Percentiles rank a stretch among this genome's conserved stretches.
These are phyloP conservation scores for Naja naja DNA, from an alignment of 2,113 vertebrate species.

Conservation along the genomic window DNA sequence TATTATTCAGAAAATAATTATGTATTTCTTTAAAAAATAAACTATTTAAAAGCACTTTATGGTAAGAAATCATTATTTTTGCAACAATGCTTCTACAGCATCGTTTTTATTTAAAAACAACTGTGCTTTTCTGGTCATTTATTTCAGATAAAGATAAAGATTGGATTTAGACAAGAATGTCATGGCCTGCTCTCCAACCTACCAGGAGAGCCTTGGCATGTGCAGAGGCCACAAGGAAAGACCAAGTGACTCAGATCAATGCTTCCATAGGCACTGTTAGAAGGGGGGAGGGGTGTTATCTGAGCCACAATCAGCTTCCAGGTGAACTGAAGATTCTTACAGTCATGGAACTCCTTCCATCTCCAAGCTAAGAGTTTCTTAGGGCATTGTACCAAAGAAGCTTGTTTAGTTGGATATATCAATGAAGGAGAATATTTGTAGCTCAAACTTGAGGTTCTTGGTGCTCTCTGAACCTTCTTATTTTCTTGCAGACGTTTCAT, in stretches of 20 bases:
- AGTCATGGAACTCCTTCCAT: background rate
- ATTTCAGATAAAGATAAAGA: background rate
- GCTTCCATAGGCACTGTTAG: background rate
- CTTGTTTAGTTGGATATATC: background rate
- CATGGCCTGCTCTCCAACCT: background rate
- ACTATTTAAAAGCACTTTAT: constrained; percentile 35
- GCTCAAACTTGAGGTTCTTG: background rate
- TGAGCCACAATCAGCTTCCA: background rate
- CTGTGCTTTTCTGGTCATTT: background rate
- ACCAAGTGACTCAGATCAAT: background rate
- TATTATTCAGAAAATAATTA: constrained; percentile 60
- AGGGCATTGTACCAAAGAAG: background rate
- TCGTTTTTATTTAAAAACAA: background rate
- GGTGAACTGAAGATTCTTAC: background rate
- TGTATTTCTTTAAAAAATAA: constrained; percentile 48
- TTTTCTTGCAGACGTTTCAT: background rate
- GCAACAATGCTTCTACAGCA: background rate
- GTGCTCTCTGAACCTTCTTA: background rate
- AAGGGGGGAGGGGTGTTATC: background rate
- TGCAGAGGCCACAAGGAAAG: background rate
- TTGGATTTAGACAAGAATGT: background rate
- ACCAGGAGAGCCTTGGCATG: background rate
- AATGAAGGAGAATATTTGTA: background rate
- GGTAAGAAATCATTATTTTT: background rate
- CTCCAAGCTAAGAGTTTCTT: background rate